Evolutionary conservation across 2,797 vertebrate genomes (phyloP).

Genomic region (Balearica regulorum): DNA sequence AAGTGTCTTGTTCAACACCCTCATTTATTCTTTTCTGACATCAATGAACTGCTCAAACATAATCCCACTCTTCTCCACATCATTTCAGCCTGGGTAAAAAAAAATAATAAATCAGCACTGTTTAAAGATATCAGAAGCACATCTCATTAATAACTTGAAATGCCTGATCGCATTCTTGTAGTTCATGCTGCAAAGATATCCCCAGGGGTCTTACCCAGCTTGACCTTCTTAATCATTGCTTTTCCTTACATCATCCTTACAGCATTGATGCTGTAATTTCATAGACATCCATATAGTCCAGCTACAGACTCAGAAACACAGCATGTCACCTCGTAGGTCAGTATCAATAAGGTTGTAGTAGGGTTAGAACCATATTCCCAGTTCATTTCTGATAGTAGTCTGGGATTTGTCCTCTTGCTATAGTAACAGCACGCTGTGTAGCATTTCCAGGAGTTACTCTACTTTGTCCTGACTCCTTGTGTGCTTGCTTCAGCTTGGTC

Average conservation of each 20-base stretch:
- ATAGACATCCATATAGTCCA: neutral
- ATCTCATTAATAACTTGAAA: constrained; percentile 9
- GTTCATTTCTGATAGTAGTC: neutral
- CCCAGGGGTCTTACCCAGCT: neutral
- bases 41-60: neutral
- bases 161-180: neutral
- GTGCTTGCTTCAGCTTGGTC: neutral
- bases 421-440: neutral
- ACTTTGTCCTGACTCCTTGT: neutral
- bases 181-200: neutral
- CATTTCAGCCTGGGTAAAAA: neutral
- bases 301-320: neutral
- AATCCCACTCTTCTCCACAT: neutral
- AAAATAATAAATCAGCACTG: neutral
- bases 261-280: neutral
- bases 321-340: neutral
- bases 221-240: constrained; percentile 7
- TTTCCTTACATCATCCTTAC: neutral
- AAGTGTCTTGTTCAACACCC: neutral
- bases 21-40: neutral
- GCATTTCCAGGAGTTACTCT: neutral
- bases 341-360: neutral
- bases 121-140: neutral
- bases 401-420: neutral
- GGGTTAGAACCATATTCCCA: neutral